Conservation (phyloP, 2,888 invertebrate species). For the Sinodicranocentrus sp. region DNA sequence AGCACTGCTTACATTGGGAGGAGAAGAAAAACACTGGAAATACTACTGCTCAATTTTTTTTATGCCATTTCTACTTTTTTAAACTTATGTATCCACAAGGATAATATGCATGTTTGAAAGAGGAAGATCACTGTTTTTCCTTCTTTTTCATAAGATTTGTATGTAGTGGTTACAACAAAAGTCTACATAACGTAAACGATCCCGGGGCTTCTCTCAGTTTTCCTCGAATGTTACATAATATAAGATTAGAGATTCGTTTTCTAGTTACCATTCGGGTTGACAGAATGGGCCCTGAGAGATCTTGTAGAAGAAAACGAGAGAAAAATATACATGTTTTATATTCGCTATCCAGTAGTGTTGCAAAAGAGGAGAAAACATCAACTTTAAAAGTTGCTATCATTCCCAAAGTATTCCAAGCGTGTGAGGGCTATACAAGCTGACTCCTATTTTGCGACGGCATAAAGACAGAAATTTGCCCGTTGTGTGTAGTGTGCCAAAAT, state of each 20-base stretch:
- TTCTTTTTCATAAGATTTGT: no score
- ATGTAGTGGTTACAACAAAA: no score
- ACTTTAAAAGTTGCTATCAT: neutral
- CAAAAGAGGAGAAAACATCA: conserved; percentile 13
- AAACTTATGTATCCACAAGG: no score
- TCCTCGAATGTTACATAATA: no score
- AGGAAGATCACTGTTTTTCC: no score
- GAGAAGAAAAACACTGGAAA: no score
- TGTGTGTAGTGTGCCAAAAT: conserved; percentile 33
- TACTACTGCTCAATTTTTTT: no score
- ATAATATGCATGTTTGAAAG: no score
- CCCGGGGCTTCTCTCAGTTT: no score
- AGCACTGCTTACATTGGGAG: no score
- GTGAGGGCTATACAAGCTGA: neutral
- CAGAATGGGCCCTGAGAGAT: conserved; percentile 48
- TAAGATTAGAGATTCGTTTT: conserved; percentile 37
- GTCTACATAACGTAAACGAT: no score
- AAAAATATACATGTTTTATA: neutral
- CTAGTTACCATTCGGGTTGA: conserved; percentile 50
- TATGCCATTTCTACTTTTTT: no score
- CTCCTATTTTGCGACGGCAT: neutral
- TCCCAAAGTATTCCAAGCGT: neutral
- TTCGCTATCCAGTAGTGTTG: neutral
- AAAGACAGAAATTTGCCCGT: conserved; percentile 35
- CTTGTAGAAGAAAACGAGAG: neutral